Evolutionary conservation across 2,888 invertebrate genomes (phyloP), one percentile per base, ranked within the genome.

Genomic region (Eupithecia dodoneata): DNA sequence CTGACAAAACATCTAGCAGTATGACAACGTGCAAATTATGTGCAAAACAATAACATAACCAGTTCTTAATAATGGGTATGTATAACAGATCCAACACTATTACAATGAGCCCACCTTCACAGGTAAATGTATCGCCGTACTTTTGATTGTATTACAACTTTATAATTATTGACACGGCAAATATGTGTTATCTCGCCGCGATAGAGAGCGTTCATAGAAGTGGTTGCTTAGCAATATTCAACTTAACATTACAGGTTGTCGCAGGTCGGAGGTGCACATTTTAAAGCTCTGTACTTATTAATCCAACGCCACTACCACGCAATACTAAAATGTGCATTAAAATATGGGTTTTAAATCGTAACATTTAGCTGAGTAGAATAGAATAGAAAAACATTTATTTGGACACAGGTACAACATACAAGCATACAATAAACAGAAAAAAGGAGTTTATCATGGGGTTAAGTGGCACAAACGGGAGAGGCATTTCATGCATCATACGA

Each of bases 1-100:
- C 41, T 30, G 55, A 18, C 73, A 73, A 69, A 18, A 73, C 52
- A 49, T 67, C 73, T n/a, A 65, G 65, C 67, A 66, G 3, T 59
- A 63, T 72, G 45, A 45, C 5, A 45, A 67, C 44, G 44, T 67
- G 67, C 44, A 67, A 15, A 52, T 52, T 3, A n/a, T 9, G 59
- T 59, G 59, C n/a, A 18, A 18, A 55, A 59, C 18, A 59, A 55
- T 59, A 59, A 59, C 59, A 18, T n/a, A 59, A 59, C 59, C 0
- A 18, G 59, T 18, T 18, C 18, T 55, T 55, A 6, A 52, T 55
- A 15, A 4, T 2, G 15, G 52, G 7, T 59, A 18, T 59, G n/a
- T 59, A 3, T 18, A 18, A 9, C 18, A 13, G 59, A 59, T 59
- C 15, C 6, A 52, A 13, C 52, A 15, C 13, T 13, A 13, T 3